Evolutionary conservation across 2,888 invertebrate genomes (phyloP), one percentile per base, ranked within the genome.

Genomic region (Troilus luridus): DNA sequence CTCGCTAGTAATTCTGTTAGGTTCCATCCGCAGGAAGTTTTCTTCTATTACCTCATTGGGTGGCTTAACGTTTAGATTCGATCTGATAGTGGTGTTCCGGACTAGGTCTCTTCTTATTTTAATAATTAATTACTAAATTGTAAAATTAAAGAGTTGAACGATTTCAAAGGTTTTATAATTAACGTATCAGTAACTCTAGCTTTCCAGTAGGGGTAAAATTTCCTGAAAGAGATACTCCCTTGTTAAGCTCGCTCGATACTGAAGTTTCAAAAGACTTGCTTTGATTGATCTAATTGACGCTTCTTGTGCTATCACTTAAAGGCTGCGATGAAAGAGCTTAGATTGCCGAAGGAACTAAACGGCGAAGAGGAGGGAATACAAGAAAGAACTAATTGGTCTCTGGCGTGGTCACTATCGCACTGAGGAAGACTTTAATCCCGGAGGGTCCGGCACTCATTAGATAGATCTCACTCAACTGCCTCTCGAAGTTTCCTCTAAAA

Each of bases 371-470:
- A 85, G 85, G 56, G 85, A 85, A 85, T 85, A 85, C 85, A 85
- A 85, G 85, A 85, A 85, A 58, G 56, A 85, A 85, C 85, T 85
- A 85, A 85, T 85, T 85, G 85, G 85, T 58, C 85, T 58, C 56
- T 85, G 85, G 85, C n/a, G 56, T 85, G 85, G 85, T 85, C 85
- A 85, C 85, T 85, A 85, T 85, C 85, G 56, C 85, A 56, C 56
- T 56, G 10, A 5, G n/a, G 85, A 85, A 85, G 85, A 85, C 85
- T 85, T 85, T 85, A 85, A 85, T 85, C 85, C 85, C 85, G 12
- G n/a, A 85, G 17, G 85, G 56, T 12, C 85, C 56, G 14, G 85
- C 85, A n/a, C 85, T 85, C 85, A 85, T 85, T 85, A 85, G 85
- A 85, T 58, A 85, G 85, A 85, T 54, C 85, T 10, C 11, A 19